These are phyloP conservation scores for Adelognathus sp. DNA, from an alignment of 2,888 invertebrate genomes.

Conservation along the genomic window DNA sequence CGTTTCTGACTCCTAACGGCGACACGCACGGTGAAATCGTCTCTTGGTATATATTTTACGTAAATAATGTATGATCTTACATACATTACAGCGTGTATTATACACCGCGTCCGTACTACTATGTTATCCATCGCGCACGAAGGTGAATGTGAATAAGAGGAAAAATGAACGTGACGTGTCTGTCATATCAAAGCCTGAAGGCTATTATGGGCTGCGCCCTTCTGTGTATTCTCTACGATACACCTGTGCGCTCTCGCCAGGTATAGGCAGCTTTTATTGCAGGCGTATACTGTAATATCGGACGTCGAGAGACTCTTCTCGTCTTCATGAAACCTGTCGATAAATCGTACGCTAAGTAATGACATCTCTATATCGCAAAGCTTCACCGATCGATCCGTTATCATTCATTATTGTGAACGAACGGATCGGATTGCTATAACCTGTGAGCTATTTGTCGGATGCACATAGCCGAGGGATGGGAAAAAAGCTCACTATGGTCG, in stretches of 20 bases:
- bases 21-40: slow-evolving; percentile 38
- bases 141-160: not conserved
- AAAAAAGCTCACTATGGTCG: not conserved
- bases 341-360: slow-evolving; percentile 30
- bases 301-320: not conserved
- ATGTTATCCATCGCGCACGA: not conserved
- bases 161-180: slow-evolving; percentile 6
- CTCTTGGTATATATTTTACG: slow-evolving; percentile 9
- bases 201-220: not conserved
- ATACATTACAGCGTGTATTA: not conserved
- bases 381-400: slow-evolving; percentile 20
- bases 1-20: slow-evolving; percentile 8
- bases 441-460: slow-evolving; percentile 36
- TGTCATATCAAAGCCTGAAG: not conserved
- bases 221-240: not conserved
- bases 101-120: not conserved
- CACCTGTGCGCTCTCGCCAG: not conserved
- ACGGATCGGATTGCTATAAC: slow-evolving; percentile 14
- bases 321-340: not conserved
- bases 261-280: not conserved
- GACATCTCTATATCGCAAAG: not conserved
- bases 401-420: slow-evolving; percentile 35
- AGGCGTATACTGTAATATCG: not conserved
- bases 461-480: not conserved
- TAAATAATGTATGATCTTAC: not conserved